A percentile compares a stretch with the other conserved stretches of the same genome.
Evolutionary conservation across 2,113 vertebrate genomes (phyloP).

Genomic region (Uria lomvia): DNA sequence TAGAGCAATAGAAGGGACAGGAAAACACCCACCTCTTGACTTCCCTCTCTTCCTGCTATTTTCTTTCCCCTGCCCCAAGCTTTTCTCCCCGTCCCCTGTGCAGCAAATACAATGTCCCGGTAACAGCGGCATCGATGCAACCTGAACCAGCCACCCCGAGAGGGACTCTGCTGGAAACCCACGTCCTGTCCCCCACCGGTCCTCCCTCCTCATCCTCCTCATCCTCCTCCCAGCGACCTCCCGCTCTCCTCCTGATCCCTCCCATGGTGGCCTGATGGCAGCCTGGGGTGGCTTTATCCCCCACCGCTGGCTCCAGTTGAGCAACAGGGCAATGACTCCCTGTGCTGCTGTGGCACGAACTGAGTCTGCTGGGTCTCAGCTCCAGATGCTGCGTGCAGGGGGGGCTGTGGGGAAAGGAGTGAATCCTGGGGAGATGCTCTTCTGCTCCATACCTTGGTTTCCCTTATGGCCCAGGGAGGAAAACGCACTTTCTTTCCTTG

Average conservation of each 20-base stretch:
- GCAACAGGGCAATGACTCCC: neutral
- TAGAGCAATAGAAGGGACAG: neutral
- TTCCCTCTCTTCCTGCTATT: neutral
- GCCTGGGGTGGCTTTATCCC: neutral
- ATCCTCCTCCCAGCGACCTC: neutral
- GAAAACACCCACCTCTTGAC: neutral
- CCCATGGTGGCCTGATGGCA: accelerated
- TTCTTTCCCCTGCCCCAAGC: neutral
- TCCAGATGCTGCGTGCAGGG: neutral
- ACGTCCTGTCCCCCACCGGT: neutral
- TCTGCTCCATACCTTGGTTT: neutral
- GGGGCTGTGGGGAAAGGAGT: accelerated
- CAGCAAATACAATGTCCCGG: neutral
- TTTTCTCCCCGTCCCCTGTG: neutral
- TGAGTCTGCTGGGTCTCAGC: neutral
- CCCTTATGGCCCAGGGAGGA: neutral
- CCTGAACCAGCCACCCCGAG: neutral
- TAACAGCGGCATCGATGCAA: neutral
- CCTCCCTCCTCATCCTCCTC: neutral
- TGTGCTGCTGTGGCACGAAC: neutral
- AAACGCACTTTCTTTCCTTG: neutral
- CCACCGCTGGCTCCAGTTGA: accelerated
- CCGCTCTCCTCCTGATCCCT: neutral
- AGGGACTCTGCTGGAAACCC: neutral
- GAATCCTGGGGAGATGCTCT: neutral